Base-by-base conservation (phyloP, 2,888 invertebrate species). In the Blastobasis adustella region DNA sequence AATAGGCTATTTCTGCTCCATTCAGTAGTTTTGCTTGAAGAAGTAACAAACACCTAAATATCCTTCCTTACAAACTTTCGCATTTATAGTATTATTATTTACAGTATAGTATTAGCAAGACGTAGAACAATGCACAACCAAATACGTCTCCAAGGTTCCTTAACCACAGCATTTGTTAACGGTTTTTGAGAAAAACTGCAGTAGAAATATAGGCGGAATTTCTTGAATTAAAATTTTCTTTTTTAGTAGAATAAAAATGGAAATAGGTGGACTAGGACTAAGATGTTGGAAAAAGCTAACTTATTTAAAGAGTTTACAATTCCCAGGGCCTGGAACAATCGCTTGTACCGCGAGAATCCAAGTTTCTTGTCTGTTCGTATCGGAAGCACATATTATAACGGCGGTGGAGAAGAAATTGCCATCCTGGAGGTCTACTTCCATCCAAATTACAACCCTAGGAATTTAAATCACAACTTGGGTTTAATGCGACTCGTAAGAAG, bases 301-400 rank as follows among this genome's bases (percentile, higher is more conserved):
- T 44, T 8, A 44, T 43, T n/a, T 43, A 39, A 1, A 40, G 36
- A 6, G 5, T 41, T 37, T 47, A 36, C 5, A 5, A 10, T 55
- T 6, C 55, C 52, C 5, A 85, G 85, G 46, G 82, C 80, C 0
- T 80, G 75, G 71, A 86, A 85, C 61, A 86, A 85, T 51, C 73
- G 82, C 1, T 77, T 83, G 56, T 84, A 72, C 56, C 76, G 83
- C 0, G 84, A 85, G 54, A 85, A 85, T 50, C 84, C 85, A 0
- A 66, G 75, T 0, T 82, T 82, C 46, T 71, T 79, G 9, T 71
- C 84, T 1, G 77, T 79, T 1, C 69, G 79, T 9, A 66, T 85
- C 0, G 86, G 86, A 6, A 80, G 78, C 56, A 70, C 68, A n/a
- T 76, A 68, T 54, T 76, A 73, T 58, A 66, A 60, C 1, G 63